These are phyloP conservation scores for Callyntrura guangdongensis DNA, from an alignment of 2,888 invertebrate genomes.

Conservation along the genomic window DNA sequence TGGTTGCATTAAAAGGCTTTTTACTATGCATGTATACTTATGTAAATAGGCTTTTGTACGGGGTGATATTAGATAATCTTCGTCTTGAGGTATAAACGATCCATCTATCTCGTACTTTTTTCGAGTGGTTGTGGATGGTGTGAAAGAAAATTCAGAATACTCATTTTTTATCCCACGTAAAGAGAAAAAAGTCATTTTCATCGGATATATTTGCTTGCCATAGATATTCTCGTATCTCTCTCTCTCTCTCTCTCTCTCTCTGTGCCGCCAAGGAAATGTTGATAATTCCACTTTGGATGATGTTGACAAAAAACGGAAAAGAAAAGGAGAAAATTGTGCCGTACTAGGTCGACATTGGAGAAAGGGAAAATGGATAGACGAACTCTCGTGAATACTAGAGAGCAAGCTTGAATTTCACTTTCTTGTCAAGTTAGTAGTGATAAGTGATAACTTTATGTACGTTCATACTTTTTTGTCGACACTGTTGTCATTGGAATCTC, in stretches of 20 bases:
- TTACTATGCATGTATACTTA: conserved; percentile 4
- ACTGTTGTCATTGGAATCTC: not conserved
- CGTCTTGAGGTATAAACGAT: too few species aligned
- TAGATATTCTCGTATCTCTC: not conserved
- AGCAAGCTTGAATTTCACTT: conserved; percentile 31
- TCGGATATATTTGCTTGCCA: conserved; percentile 11
- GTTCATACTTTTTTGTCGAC: not conserved
- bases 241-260: not conserved
- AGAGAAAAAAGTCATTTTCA: conserved; percentile 18
- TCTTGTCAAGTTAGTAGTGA: conserved; percentile 10
- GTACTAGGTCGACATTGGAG: not conserved
- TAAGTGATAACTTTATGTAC: conserved; percentile 41
- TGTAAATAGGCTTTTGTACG: not conserved
- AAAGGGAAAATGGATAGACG: conserved; percentile 4
- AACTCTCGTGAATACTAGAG: not conserved
- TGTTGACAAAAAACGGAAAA: conserved; percentile 25
- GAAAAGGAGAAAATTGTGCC: not conserved
- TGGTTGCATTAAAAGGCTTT: conserved; percentile 18
- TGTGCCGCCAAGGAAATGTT: not conserved
- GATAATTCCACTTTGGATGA: conserved; percentile 38
- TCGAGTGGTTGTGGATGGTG: not conserved
- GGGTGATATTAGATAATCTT: not conserved
- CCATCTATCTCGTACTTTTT: not conserved
- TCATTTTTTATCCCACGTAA: conserved; percentile 12
- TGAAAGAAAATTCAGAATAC: conserved; percentile 9